Evolutionary conservation across 2,888 invertebrate genomes (phyloP), one percentile per base, ranked within the genome.

Genomic region (Cotesia congregata): DNA sequence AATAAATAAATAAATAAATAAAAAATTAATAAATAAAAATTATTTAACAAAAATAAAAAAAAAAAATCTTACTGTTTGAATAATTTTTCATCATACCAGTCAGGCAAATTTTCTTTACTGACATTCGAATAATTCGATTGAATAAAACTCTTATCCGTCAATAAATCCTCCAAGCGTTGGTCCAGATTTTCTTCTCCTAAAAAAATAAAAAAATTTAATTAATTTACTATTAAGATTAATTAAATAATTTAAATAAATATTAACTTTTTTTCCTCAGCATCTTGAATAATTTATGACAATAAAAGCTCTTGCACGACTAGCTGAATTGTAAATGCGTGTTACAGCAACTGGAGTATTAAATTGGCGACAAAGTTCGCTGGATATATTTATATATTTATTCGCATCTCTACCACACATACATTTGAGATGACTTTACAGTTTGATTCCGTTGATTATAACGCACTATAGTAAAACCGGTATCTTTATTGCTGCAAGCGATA

Each of bases 1-100:
- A 12, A 50, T 3, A 50, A 50, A 12, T 50, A 9, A 50, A 9
- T 50, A 50, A 30, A 9, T 50, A 50, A 50, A 50, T 9, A 9
- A 50, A 41, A 50, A 20, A 20, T 20, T 1, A 20, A 20, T 20
- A 20, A 20, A 20, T 20, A 20, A 59, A 17, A 59, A 50, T 20
- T 59, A 69, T 15, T 17, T 41, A 9, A 17, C 15, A 15, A 41
- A 9, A 41, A 7, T 6, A 50, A 17, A 41, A 41, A 5, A 20
- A 15, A 20, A 3, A 20, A 12, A 61, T 80, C 84, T 81, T 67
- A 87, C 87, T 62, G 69, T 76, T 78, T 82, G 83, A 92, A 95
- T 83, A 93, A 90, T 78, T 92, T 89, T 81, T 93, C 92, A 85
- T 95, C 91, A 84, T 92, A 95, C 92, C 93, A 94, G 68, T 91